These are phyloP conservation scores for Phaethornis superciliosus DNA, from an alignment of 2,113 vertebrate genomes.

Conservation along the genomic window DNA sequence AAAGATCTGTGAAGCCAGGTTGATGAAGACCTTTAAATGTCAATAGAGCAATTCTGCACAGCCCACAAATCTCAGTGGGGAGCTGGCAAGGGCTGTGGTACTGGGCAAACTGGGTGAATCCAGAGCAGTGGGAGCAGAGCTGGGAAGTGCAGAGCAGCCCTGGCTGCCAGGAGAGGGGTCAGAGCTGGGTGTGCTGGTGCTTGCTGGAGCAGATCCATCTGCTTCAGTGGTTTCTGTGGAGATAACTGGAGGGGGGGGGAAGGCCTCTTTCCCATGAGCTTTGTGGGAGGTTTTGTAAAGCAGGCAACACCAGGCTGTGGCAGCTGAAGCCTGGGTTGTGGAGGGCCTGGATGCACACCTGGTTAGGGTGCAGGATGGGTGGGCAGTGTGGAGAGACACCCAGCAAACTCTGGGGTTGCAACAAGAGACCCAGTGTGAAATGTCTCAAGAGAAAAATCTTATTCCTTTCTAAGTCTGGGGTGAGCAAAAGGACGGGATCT, in stretches of 20 bases:
- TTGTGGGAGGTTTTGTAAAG: not conserved
- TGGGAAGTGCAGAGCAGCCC: not conserved
- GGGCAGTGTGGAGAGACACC: not conserved
- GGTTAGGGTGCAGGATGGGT: not conserved
- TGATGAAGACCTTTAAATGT: conserved; percentile 74
- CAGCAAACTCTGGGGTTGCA: not conserved
- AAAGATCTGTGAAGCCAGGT: not conserved
- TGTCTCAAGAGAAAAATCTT: not conserved
- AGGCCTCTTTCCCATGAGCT: not conserved
- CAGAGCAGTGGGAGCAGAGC: not conserved
- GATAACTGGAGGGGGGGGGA: too few species aligned
- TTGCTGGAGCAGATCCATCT: not conserved
- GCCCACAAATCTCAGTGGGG: conserved; percentile 35
- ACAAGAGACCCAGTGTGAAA: not conserved
- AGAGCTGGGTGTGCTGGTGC: not conserved
- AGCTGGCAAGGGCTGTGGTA: not conserved
- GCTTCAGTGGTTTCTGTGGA: not conserved
- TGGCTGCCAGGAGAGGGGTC: not conserved
- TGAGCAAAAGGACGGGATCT: not conserved
- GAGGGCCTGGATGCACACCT: not conserved
- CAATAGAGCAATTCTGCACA: conserved; percentile 58
- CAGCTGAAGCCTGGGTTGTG: not conserved
- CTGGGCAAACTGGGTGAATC: not conserved
- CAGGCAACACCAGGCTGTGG: not conserved
- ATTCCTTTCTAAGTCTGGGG: accelerated